These are phyloP conservation scores for Scolopax rusticola DNA, from an alignment of 2,797 vertebrate species.

Conservation along the genomic window DNA sequence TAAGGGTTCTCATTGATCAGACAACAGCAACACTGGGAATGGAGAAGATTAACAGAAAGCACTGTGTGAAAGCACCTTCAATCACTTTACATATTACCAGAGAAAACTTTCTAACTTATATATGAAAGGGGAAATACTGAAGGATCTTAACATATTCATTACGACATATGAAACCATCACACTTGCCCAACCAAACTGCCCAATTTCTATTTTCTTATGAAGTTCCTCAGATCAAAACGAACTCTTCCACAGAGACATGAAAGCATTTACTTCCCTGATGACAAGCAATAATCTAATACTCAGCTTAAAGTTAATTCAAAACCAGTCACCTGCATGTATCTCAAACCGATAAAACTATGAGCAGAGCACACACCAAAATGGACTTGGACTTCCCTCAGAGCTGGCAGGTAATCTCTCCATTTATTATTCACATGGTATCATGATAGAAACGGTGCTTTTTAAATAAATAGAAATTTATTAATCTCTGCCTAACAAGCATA, in stretches of 20 bases:
- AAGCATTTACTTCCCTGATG: neutral
- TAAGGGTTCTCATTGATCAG: neutral
- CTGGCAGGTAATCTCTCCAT: neutral
- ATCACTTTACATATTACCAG: neutral
- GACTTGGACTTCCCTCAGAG: neutral
- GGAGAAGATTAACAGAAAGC: neutral
- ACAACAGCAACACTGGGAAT: neutral
- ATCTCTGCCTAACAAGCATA: neutral
- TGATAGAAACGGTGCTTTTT: neutral
- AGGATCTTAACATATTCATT: neutral
- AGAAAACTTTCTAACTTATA: neutral
- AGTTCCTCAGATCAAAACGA: neutral
- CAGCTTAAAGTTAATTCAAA: neutral
- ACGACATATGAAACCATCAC: rapidly evolving
- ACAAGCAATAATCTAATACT: neutral
- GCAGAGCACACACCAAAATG: neutral
- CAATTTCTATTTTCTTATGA: neutral
- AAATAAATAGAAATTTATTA: neutral
- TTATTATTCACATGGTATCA: neutral
- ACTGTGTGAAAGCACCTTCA: neutral
- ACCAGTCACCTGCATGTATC: neutral
- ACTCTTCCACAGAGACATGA: neutral
- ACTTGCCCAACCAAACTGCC: neutral
- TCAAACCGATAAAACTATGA: neutral
- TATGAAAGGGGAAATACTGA: neutral